These are phyloP conservation scores for Clusia tigrina DNA, from an alignment of 2,888 invertebrate species.

Conservation along the genomic window DNA sequence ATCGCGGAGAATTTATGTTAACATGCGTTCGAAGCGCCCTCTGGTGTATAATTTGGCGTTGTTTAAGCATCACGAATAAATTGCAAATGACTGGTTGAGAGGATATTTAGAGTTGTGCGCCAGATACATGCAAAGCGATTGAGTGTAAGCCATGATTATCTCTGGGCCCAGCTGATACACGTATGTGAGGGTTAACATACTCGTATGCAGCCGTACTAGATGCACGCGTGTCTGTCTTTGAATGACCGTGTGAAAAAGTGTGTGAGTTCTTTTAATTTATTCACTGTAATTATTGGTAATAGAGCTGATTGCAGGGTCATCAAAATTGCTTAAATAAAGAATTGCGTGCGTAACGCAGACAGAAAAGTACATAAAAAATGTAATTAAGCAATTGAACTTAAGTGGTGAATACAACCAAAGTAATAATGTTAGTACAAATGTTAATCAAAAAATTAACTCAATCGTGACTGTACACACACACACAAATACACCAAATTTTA, in stretches of 20 bases:
- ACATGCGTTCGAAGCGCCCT: slow-evolving; percentile 57
- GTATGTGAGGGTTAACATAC: slow-evolving; percentile 46
- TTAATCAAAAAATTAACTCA: no score
- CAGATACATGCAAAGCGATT: slow-evolving; percentile 29
- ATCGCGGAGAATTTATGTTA: slow-evolving; percentile 50
- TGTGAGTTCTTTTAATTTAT: no score
- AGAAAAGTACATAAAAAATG: no score
- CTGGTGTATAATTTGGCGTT: slow-evolving; percentile 59
- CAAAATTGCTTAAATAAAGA: no score
- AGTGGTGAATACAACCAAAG: no score
- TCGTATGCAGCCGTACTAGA: slow-evolving; percentile 3
- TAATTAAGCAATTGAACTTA: no score
- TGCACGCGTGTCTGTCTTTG: neutral
- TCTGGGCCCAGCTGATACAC: slow-evolving; percentile 42
- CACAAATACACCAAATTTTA: no score
- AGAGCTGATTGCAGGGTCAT: no score
- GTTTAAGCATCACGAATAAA: slow-evolving; percentile 55
- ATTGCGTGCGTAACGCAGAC: no score
- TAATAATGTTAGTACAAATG: no score
- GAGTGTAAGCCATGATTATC: slow-evolving; percentile 58
- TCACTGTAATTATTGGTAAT: no score
- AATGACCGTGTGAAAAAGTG: neutral
- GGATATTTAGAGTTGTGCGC: neutral
- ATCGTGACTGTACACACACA: no score
- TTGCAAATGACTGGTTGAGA: slow-evolving; percentile 15